Percentiles rank a stretch among this genome's conserved stretches.
Evolutionary conservation across 2,888 invertebrate genomes (phyloP).

Genomic region (Parnassius smintheus): DNA sequence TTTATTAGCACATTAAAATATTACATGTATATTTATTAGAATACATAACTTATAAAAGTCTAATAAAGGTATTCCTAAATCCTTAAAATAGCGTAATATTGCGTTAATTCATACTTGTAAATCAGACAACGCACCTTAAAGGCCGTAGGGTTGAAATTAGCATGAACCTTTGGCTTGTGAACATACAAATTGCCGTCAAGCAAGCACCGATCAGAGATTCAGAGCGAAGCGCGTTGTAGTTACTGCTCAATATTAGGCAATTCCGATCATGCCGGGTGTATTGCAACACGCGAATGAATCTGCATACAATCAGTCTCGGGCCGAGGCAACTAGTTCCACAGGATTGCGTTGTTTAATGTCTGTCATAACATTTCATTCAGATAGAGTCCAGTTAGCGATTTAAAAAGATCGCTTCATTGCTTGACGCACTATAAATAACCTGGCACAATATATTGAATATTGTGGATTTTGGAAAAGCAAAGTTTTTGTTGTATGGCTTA

Average conservation of each 20-base stretch:
- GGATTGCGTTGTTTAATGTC: slow-evolving; percentile 33
- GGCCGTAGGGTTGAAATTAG: slow-evolving; percentile 54
- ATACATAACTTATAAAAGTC: too few relatives aligned
- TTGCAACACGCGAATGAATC: slow-evolving; percentile 50
- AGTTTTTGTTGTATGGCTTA: too few relatives aligned
- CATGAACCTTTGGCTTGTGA: slow-evolving; percentile 45
- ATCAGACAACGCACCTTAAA: slow-evolving; percentile 45
- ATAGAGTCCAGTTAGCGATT: neutral
- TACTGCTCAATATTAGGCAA: slow-evolving; percentile 53
- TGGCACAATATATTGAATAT: too few relatives aligned
- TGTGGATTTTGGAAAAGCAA: too few relatives aligned
- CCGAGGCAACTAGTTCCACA: slow-evolving; percentile 36
- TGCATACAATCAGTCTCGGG: slow-evolving; percentile 51
- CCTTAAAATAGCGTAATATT: too few relatives aligned
- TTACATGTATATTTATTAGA: too few relatives aligned
- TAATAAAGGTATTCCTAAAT: too few relatives aligned
- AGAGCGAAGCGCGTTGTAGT: slow-evolving; percentile 46
- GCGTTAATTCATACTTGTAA: slow-evolving; percentile 27
- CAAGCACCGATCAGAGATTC: slow-evolving; percentile 53
- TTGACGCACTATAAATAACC: neutral
- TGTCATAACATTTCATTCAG: slow-evolving; percentile 1
- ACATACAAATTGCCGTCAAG: slow-evolving; percentile 52
- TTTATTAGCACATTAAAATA: too few relatives aligned
- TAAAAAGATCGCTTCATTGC: slow-evolving; percentile 8
- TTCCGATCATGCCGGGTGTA: slow-evolving; percentile 52